Base-by-base conservation (phyloP, 2,113 vertebrate species). In the Carollia perspicillata region DNA sequence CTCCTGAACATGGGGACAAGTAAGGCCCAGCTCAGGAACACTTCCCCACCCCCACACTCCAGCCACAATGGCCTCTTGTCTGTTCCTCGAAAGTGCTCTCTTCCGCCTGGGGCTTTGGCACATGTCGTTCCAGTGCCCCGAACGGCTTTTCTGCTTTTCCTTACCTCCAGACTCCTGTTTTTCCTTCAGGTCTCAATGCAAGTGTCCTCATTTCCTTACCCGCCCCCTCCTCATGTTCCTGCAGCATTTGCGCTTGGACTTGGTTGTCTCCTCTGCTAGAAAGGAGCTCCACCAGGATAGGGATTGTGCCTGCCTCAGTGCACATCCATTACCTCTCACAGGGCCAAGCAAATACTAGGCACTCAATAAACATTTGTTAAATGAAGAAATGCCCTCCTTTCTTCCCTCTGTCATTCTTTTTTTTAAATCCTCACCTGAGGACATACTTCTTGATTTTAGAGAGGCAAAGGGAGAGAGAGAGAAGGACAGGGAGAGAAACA, bases 81-180 rank as follows among this genome's bases (percentile, higher is more conserved):
- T 92, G 85, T 97, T 97, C 96, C 93, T 96, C 80, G 93, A 97
- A 97, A 97, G 96, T 96, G 88, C 84, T 92, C 66, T 91, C 92
- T 95, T 95, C 95, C 3, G 37, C 94, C 93, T 75, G 63, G 49
- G 79, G 87, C 95, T 91, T 94, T 94, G 90, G 95, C 93, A 93
- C 83, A 89, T 89, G 93, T 69, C 6, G 6, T 85, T 94, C 89
- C 94, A 6, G 0, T 60, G 74, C 86, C 72, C 85, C 71, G 40
- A 95, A 78, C 2, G 18, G 51, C n/a, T 96, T 77, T 84, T 69
- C 83, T 8, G 40, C 47, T 74, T 86, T 51, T 93, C 69, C 44
- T 81, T 92, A 96, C 94, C 84, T 93, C 92, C 95, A 75, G 69
- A 69, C 86, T 95, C 74, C 83, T 89, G 79, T 63, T 93, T 93